Conservation (phyloP, 1,140 invertebrate species). For the Leucophenga varia region DNA sequence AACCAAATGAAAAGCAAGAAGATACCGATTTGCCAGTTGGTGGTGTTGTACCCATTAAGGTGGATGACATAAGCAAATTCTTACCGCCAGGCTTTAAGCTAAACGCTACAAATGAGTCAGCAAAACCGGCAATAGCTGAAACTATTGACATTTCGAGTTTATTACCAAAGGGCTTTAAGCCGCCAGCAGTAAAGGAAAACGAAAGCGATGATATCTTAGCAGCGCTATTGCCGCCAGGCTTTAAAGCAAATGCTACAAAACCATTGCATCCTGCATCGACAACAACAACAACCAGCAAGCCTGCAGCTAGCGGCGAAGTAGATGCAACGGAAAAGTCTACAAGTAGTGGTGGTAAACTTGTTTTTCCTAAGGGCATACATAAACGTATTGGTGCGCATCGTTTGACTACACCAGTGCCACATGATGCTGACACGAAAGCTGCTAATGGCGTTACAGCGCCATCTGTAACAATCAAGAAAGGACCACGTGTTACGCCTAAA, state of each 20-base stretch:
- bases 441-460: constrained; percentile 54
- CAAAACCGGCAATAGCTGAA: constrained; percentile 43
- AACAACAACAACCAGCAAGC: constrained; percentile 21
- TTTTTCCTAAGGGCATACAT: constrained; percentile 77
- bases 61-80: constrained; percentile 57
- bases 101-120: constrained; percentile 33
- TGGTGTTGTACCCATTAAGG: constrained; percentile 25
- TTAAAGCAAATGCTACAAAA: constrained; percentile 48
- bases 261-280: constrained; percentile 28
- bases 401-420: constrained; percentile 61
- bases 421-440: constrained; percentile 28
- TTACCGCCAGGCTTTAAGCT: constrained; percentile 63
- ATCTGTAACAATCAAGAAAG: constrained; percentile 72
- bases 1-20: constrained; percentile 54
- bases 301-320: constrained; percentile 27
- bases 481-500: constrained; percentile 82
- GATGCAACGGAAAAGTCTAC: constrained; percentile 49
- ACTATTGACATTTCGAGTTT: constrained; percentile 62
- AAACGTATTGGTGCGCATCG: constrained; percentile 65
- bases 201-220: constrained; percentile 61
- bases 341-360: constrained; percentile 65
- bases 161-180: constrained; percentile 62
- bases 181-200: constrained; percentile 36
- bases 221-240: constrained; percentile 64
- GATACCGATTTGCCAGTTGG: constrained; percentile 10